Conservation (phyloP, 2,797 vertebrate species). For the Argyrosomus regius region DNA sequence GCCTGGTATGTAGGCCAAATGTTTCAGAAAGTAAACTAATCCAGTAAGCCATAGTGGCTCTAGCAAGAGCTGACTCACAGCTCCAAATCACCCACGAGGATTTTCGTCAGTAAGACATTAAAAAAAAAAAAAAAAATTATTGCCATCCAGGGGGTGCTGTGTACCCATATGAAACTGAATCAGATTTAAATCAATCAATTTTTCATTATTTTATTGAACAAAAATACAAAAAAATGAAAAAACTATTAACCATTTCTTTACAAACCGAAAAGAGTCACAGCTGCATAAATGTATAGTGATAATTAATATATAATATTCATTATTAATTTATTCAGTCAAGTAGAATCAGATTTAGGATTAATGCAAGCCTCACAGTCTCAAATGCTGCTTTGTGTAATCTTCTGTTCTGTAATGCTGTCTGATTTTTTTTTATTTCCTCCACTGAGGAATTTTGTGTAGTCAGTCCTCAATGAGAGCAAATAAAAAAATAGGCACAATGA, state of each 20-base stretch:
- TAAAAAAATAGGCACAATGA: constrained; percentile 1
- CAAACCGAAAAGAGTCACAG: not conserved
- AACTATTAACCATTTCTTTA: not conserved
- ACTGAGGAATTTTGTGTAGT: not conserved
- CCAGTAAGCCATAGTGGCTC: constrained; percentile 55
- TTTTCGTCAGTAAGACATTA: constrained; percentile 50
- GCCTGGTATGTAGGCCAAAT: constrained; percentile 64
- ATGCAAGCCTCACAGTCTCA: not conserved
- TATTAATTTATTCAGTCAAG: not conserved
- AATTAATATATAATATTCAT: not conserved
- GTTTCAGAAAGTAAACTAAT: constrained; percentile 55
- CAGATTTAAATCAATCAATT: not conserved
- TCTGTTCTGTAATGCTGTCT: not conserved
- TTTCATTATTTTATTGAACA: constrained; percentile 5
- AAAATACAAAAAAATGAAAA: not conserved
- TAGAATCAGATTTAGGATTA: not conserved
- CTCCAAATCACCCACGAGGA: constrained; percentile 51
- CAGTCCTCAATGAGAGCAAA: not conserved
- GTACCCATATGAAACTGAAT: constrained; percentile 6
- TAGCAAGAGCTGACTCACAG: constrained; percentile 45
- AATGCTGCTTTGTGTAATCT: not conserved
- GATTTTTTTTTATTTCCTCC: not conserved
- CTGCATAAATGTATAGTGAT: not conserved
- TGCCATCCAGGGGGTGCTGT: constrained; percentile 35
- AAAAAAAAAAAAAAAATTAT: not conserved